A percentile compares a stretch with the other conserved stretches of the same genome.
These are phyloP conservation scores for Setophaga coronata DNA, from an alignment of 2,113 vertebrate species.

Conservation along the genomic window DNA sequence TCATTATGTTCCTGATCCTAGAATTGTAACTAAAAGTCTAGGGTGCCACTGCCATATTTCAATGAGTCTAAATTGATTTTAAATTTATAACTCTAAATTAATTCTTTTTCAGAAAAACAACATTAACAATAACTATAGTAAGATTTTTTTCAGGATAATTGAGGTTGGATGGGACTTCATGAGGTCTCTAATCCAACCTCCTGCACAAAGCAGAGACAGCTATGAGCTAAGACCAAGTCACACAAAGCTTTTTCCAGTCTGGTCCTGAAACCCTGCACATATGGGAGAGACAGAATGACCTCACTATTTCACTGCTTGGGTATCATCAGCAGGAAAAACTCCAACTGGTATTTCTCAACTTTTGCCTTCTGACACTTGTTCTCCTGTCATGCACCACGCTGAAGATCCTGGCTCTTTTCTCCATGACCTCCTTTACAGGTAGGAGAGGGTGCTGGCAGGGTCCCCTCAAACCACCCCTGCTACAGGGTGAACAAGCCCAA, in stretches of 20 bases:
- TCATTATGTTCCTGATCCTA: background rate
- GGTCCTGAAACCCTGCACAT: background rate
- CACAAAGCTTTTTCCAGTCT: background rate
- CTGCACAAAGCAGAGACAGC: background rate
- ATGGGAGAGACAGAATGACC: background rate
- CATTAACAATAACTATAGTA: background rate
- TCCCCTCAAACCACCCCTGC: background rate
- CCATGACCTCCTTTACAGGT: background rate
- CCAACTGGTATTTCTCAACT: background rate
- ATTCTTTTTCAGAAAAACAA: background rate
- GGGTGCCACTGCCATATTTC: background rate
- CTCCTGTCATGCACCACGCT: background rate
- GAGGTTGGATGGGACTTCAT: background rate
- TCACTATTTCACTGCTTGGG: background rate
- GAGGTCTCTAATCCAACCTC: background rate
- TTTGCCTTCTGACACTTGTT: background rate
- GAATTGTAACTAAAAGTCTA: background rate
- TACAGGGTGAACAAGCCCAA: background rate
- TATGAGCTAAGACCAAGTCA: background rate
- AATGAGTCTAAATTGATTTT: background rate
- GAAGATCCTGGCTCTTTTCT: background rate
- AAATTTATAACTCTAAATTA: background rate
- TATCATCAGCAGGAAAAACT: background rate
- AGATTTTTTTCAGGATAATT: background rate
- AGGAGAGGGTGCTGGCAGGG: background rate